These are phyloP conservation scores for Eleutherodactylus coqui DNA, from an alignment of 2,797 vertebrate genomes.

Conservation along the genomic window DNA sequence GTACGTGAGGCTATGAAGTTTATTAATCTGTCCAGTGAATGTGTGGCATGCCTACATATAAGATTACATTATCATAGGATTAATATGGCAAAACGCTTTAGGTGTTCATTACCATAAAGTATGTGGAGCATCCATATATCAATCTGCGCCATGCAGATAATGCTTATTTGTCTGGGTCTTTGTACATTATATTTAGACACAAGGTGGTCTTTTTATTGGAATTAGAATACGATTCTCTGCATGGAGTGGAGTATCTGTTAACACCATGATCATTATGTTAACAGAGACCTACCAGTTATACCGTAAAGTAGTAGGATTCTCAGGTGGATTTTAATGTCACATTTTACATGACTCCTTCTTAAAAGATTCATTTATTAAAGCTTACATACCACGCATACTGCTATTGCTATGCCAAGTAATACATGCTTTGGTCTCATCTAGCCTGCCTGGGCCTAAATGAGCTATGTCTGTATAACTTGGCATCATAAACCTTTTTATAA, in stretches of 20 bases:
- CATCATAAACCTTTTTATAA: conserved; percentile 52
- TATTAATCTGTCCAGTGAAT: background rate
- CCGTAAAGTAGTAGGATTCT: conserved; percentile 28
- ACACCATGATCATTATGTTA: conserved; percentile 51
- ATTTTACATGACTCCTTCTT: conserved; percentile 63
- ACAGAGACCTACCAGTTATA: conserved; percentile 47
- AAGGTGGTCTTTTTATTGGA: conserved; percentile 53
- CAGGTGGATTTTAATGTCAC: conserved; percentile 58
- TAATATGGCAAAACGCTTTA: background rate
- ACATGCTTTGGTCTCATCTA: conserved; percentile 52
- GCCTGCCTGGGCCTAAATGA: conserved; percentile 50
- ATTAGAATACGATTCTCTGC: conserved; percentile 29
- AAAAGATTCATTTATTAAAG: conserved; percentile 62
- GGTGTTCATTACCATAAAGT: conserved; percentile 21
- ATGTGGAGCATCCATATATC: conserved; percentile 40
- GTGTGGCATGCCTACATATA: conserved; percentile 13
- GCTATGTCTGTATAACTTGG: conserved; percentile 61
- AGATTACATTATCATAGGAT: conserved; percentile 18
- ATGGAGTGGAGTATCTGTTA: conserved; percentile 46
- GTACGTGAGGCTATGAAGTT: background rate
- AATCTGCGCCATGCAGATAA: conserved; percentile 27
- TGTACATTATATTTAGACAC: conserved; percentile 31
- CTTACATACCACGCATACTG: conserved; percentile 53
- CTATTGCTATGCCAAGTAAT: conserved; percentile 54
- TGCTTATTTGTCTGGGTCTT: conserved; percentile 43